Evolutionary conservation across 2,797 vertebrate genomes (phyloP), one percentile per base, ranked within the genome.

Genomic region (Semotilus atromaculatus): DNA sequence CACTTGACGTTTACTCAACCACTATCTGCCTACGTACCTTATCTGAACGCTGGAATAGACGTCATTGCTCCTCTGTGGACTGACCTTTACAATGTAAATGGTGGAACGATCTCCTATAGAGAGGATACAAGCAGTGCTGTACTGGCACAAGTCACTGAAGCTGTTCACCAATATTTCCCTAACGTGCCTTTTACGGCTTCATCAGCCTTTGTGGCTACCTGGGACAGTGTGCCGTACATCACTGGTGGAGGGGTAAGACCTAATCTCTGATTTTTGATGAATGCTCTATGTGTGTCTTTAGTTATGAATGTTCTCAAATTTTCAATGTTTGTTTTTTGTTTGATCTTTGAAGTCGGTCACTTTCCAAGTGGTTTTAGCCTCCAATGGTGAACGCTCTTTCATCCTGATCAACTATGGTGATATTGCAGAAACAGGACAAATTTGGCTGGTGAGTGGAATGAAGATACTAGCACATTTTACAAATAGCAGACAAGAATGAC

Each of bases 361-460:
- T 53, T 75, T 75, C 18, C 73, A 75, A 75, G 48, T 75, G 18
- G 45, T 75, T 75, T 34, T 75, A 75, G 73, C 10, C 29, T 75
- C 48, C 48, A 75, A 75, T 53, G 31, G 16, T 36, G 26, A 43
- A 11, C 40, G 40, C 40, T 43, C 40, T 43, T 43, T 43, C 40
- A 43, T 43, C 40, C 40, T 43, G 26, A 55, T 55, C 19, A 53
- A 75, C 29, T 75, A 75, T n/a, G 48, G 73, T 51, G 29, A 75
- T 23, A 48, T 55, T 21, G 48, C 72, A 34, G 13, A 21, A 53
- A 55, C 45, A 34, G 29, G 14, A 16, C 45, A 43, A 43, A 0
- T 43, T 43, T 43, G 40, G 40, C 40, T 43, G 40, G 40, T 43
- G 2, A 43, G 40, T 43, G 40, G 40, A 43, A 3, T 3, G 40